These are phyloP conservation scores for Porites australiensis DNA, from an alignment of 64 coral and sea anemone species.

Conservation along the genomic window DNA sequence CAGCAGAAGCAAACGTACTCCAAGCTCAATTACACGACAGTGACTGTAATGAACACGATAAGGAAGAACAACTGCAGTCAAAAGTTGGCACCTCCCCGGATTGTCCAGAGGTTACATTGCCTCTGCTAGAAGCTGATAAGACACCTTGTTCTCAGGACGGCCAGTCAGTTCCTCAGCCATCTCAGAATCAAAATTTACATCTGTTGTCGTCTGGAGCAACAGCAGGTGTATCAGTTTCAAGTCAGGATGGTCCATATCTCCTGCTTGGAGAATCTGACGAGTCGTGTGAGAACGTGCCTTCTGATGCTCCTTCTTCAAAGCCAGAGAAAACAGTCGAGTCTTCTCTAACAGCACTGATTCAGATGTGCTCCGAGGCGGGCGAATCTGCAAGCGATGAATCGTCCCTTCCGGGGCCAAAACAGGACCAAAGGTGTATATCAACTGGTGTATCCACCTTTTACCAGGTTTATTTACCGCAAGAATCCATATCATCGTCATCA, in stretches of 20 bases:
- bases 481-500: not conserved
- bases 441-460: not conserved
- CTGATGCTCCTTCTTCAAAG: not conserved
- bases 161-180: too few relatives aligned
- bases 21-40: not conserved
- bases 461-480: not conserved
- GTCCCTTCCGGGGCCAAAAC: not conserved
- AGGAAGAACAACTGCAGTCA: too few relatives aligned
- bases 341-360: constrained; percentile 32
- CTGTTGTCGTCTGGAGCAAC: too few relatives aligned
- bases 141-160: not conserved
- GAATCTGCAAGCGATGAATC: not conserved
- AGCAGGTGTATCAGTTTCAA: not conserved
- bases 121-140: not conserved
- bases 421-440: not conserved
- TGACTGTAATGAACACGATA: not conserved
- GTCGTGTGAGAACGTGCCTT: too few relatives aligned
- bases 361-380: constrained; percentile 10
- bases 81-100: not conserved
- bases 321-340: not conserved
- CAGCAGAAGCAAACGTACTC: too few relatives aligned
- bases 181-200: not conserved
- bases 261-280: not conserved
- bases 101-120: not conserved
- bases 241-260: not conserved